Conservation (phyloP, 2,888 invertebrate species). For the Timema cristinae region DNA sequence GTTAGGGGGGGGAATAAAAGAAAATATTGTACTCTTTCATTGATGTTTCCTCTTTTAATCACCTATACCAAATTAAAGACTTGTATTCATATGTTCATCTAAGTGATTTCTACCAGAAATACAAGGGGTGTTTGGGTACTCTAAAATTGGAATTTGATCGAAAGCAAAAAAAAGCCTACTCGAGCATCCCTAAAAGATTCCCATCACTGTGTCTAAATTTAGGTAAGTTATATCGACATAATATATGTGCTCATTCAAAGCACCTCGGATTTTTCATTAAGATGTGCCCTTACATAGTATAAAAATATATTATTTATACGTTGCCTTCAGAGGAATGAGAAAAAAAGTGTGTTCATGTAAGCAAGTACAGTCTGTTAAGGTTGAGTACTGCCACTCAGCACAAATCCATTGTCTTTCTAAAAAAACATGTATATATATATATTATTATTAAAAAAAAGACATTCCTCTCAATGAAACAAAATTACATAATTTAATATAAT, state of each 20-base stretch:
- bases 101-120: no score
- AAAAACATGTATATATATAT: conserved; percentile 2
- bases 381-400: conserved; percentile 4
- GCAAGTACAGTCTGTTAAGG: background rate
- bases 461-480: conserved; percentile 10
- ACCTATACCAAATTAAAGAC: no score
- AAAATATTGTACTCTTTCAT: no score
- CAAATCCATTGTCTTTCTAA: conserved; percentile 15
- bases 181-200: no score
- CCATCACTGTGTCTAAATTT: no score
- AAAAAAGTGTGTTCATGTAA: background rate
- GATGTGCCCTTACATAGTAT: background rate
- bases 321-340: conserved; percentile 10
- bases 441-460: background rate
- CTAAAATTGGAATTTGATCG: no score
- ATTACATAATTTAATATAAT: background rate
- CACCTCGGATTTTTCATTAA: background rate
- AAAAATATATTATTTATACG: conserved; percentile 1
- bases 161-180: no score
- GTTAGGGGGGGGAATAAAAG: no score
- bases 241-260: background rate
- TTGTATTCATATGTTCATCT: no score
- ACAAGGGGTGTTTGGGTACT: no score
- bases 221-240: no score
- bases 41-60: no score